These are phyloP conservation scores for Polypterus bichir DNA, from an alignment of 2,113 vertebrate species.

Conservation along the genomic window DNA sequence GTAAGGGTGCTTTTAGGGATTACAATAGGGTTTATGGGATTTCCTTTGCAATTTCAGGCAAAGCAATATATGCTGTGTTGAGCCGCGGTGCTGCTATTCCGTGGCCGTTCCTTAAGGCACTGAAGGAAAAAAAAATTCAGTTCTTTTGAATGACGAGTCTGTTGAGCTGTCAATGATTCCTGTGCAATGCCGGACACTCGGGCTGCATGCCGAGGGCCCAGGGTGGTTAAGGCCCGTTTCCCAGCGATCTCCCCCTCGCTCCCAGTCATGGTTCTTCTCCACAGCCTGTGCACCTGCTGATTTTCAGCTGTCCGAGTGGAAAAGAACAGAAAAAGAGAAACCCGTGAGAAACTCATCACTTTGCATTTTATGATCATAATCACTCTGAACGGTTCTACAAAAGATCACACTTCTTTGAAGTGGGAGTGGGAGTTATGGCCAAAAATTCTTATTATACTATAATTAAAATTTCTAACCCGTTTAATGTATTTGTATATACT, in stretches of 20 bases:
- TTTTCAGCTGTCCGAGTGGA: slow-evolving; percentile 18
- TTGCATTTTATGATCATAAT: too few species aligned
- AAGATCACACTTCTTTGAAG: too few species aligned
- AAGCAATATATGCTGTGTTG: slow-evolving; percentile 79
- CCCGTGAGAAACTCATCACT: too few species aligned
- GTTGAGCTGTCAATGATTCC: slow-evolving; percentile 80
- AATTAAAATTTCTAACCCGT: too few species aligned
- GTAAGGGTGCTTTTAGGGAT: too few species aligned
- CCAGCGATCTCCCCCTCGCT: slow-evolving; percentile 61
- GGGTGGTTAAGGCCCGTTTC: slow-evolving; percentile 55
- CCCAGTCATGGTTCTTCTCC: slow-evolving; percentile 48
- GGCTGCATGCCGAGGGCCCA: slow-evolving; percentile 58
- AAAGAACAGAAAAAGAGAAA: neutral
- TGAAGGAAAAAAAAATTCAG: slow-evolving; percentile 78
- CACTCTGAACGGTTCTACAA: too few species aligned
- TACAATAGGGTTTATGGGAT: too few species aligned
- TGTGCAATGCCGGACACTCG: slow-evolving; percentile 61
- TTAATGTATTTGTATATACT: too few species aligned
- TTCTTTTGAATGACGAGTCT: slow-evolving; percentile 78
- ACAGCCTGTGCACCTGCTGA: slow-evolving; percentile 30
- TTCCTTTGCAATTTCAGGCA: slow-evolving; percentile 54
- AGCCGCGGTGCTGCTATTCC: slow-evolving; percentile 92
- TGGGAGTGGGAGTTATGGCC: too few species aligned
- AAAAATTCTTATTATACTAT: too few species aligned
- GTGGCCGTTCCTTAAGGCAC: slow-evolving; percentile 98